phyloP scores from a whole-genome alignment of 35 echinoderm and acorn worm genomes.

The Stichopus chloronotus region DNA sequence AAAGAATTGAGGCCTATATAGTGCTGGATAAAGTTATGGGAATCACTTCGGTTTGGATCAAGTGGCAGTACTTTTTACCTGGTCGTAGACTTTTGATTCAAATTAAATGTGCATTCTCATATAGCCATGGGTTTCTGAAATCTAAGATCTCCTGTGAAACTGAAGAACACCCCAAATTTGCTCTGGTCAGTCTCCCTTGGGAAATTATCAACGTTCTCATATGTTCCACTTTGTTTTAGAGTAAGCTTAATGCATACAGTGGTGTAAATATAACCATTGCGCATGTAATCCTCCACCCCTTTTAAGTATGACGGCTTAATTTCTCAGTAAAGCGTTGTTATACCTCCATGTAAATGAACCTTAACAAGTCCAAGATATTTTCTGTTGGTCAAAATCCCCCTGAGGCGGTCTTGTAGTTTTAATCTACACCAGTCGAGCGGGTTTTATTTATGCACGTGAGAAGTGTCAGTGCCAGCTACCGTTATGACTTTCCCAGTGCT shows the following conservation, averaged over 20 bases:
- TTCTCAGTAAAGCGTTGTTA: neutral
- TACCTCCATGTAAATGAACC: conserved; percentile 14
- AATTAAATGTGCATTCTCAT: no score
- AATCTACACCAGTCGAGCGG: neutral
- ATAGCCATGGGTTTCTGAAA: no score
- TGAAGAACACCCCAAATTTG: neutral
- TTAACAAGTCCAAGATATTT: neutral
- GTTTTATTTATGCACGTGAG: neutral
- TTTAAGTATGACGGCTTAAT: conserved; percentile 1
- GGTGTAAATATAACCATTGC: neutral
- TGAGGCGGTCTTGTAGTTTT: neutral
- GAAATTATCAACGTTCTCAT: neutral
- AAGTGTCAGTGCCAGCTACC: neutral
- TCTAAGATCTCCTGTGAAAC: no score
- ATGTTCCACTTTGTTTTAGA: neutral
- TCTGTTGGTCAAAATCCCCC: neutral
- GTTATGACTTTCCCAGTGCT: neutral
- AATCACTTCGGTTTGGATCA: no score
- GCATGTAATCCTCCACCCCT: neutral
- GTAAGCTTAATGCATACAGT: neutral
- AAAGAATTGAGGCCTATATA: no score
- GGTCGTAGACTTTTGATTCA: no score
- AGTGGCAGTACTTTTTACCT: no score
- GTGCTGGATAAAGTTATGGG: no score
- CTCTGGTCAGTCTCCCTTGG: neutral